A percentile compares a stretch with the other conserved stretches of the same genome.
Evolutionary conservation across 2,113 vertebrate species (phyloP).

Genomic region (Vanacampus margaritifer): DNA sequence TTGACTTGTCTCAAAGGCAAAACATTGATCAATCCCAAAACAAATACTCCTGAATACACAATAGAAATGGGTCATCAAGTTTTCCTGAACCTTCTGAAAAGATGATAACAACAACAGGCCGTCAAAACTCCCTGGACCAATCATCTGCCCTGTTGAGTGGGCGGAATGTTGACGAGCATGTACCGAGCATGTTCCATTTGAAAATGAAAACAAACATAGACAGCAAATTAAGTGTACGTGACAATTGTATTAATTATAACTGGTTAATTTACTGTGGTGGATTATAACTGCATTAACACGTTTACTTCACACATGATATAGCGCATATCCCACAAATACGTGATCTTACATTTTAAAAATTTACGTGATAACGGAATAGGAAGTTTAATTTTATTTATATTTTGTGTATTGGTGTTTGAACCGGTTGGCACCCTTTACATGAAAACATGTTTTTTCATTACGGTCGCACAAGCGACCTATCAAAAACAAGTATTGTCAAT

Average conservation of each 20-base stretch:
- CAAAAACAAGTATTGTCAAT: background rate
- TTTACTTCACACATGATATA: background rate
- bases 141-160: conserved; percentile 5
- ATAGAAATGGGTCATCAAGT: conserved; percentile 23
- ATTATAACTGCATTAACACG: background rate
- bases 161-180: background rate
- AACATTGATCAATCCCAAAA: conserved; percentile 13
- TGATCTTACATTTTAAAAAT: background rate
- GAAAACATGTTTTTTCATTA: too few species aligned
- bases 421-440: background rate
- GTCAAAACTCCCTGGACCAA: conserved; percentile 18
- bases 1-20: conserved; percentile 1
- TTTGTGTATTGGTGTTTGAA: background rate
- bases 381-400: background rate
- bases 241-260: background rate
- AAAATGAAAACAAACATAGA: background rate
- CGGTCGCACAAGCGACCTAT: too few species aligned
- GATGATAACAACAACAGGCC: conserved; percentile 9
- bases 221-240: background rate
- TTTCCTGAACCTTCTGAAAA: conserved; percentile 18
- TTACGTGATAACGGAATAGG: background rate
- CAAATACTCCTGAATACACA: conserved; percentile 36
- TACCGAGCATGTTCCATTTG: background rate
- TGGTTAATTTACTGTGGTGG: background rate
- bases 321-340: background rate